These are phyloP conservation scores for Dynastes maya DNA, from an alignment of 2,888 invertebrate species.

Conservation along the genomic window DNA sequence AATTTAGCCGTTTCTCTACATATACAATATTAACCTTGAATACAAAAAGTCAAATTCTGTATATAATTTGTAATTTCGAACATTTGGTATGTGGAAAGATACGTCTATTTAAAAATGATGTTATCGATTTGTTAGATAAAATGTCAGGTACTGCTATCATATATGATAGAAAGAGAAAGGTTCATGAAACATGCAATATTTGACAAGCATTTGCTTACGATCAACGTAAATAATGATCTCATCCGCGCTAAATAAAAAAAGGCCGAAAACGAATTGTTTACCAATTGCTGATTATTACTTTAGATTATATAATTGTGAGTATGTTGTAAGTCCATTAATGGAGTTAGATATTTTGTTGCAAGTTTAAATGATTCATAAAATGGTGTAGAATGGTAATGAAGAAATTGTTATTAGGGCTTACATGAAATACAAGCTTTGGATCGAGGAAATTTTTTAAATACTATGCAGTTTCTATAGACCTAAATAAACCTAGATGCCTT, in stretches of 20 bases:
- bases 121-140: conserved; percentile 26
- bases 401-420: no score
- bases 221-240: conserved; percentile 28
- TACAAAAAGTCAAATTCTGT: neutral
- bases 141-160: neutral
- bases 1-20: neutral
- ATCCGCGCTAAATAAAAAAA: conserved; percentile 33
- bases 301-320: conserved; percentile 26
- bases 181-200: neutral
- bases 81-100: conserved; percentile 1
- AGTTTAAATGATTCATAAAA: no score
- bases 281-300: neutral
- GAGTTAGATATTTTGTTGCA: no score
- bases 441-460: no score
- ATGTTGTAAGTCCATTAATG: no score
- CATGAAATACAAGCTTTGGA: no score
- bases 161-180: neutral
- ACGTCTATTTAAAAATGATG: conserved; percentile 23
- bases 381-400: no score
- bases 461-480: no score
- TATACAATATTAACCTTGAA: conserved; percentile 15
- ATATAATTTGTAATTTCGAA: neutral
- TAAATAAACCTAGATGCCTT: no score
- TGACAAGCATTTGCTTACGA: neutral
- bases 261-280: conserved; percentile 24